Evolutionary conservation across 2,797 vertebrate species (phyloP), one percentile per base, ranked within the genome.

Genomic region (Melanotaenia maccullochi): DNA sequence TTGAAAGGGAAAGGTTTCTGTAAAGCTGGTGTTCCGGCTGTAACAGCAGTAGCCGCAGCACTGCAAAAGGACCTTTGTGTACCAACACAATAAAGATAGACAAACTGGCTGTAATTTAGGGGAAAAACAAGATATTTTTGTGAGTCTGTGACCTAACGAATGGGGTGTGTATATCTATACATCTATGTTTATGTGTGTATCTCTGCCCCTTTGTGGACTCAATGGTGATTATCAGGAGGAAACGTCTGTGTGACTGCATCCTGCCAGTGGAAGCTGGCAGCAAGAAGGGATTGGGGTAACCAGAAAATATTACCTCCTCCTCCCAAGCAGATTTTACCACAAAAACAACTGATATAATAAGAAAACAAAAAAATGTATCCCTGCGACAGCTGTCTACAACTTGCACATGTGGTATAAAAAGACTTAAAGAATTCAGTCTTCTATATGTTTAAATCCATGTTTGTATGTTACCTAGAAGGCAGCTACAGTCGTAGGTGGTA

Each of bases 401-500:
- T 42, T 28, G 2, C 40, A 67, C 35, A 68, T 47, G 36, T 16
- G 22, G 9, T 60, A 12, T 32, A 11, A 60, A 51, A 35, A 12
- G 30, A 32, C 9, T 2, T 25, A 24, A 0, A 32, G 6, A 7
- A 20, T 8, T 2, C 6, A 8, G 2, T 58, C 30, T 51, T 28
- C 36, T 65, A 61, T 32, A 49, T 25, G 40, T 16, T 20, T 7
- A 32, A 20, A 59, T 44, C 3, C 35, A 0, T 61, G 14, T 51
- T 59, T 73, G 5, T n/a, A 5, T 66, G 20, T 75, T 95, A 99
- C 98, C 98, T 95, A 96, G 94, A 73, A 98, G 93, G 74, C 98
- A 99, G 68, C 96, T 95, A 63, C 98, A 99, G 47, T 97, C 95
- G 0, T 96, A 97, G 67, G 87, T 90, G 60, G 95, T 95, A 72